A percentile compares a stretch with the other conserved stretches of the same genome.
Evolutionary conservation across 2,797 vertebrate species (phyloP).

Genomic region (Myotis vivesi): DNA sequence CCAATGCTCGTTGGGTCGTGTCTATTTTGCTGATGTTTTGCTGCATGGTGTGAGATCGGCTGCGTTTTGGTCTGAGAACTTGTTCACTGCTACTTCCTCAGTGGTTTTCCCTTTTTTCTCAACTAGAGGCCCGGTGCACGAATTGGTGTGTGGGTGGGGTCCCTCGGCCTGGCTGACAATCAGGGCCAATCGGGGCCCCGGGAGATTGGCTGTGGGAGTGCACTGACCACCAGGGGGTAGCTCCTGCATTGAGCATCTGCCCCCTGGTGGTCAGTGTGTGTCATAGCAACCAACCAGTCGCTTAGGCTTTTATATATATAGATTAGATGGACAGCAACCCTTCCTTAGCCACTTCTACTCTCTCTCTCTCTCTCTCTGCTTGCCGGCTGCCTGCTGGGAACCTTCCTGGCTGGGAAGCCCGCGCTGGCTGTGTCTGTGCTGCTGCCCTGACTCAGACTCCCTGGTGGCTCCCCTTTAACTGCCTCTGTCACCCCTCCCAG

Average conservation of each 20-base stretch:
- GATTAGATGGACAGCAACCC: fast-evolving
- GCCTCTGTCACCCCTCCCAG: too few relatives aligned
- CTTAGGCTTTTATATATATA: too few relatives aligned
- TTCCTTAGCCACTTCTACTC: fast-evolving
- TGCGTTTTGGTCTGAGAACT: background rate
- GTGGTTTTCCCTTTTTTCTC: background rate
- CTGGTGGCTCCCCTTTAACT: fast-evolving
- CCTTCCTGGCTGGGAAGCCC: background rate
- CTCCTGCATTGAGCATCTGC: too few relatives aligned
- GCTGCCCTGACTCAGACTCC: too few relatives aligned
- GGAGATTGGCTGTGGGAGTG: too few relatives aligned
- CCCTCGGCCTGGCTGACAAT: too few relatives aligned
- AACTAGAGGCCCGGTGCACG: too few relatives aligned
- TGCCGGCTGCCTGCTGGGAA: background rate
- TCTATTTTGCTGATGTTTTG: fast-evolving
- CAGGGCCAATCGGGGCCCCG: too few relatives aligned
- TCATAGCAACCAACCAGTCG: too few relatives aligned
- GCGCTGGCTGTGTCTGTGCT: background rate
- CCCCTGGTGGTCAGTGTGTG: too few relatives aligned
- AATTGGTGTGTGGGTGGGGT: too few relatives aligned
- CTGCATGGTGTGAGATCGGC: fast-evolving
- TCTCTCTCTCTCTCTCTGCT: background rate
- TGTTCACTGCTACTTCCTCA: background rate
- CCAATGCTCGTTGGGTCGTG: fast-evolving
- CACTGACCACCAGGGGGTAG: too few relatives aligned